Evolutionary conservation across 1,140 invertebrate genomes (phyloP).

Genomic region (Acyrthosiphon pisum): DNA sequence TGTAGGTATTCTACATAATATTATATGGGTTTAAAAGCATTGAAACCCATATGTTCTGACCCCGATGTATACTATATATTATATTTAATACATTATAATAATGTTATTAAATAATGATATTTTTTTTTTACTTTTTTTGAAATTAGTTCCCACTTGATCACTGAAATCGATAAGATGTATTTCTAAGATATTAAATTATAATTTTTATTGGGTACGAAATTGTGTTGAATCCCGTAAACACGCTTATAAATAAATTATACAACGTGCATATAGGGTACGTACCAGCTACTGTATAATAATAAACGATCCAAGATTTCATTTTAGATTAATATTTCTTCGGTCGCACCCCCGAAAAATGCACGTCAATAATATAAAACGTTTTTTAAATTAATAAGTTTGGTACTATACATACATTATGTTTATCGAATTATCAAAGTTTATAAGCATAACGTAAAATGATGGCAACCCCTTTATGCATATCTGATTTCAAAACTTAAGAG

Average conservation of each 20-base stretch:
- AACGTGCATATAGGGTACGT: too few relatives aligned
- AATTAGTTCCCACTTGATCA: not conserved
- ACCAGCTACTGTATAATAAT: not conserved
- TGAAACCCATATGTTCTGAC: not conserved
- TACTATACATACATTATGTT: not conserved
- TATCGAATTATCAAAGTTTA: slow-evolving; percentile 23
- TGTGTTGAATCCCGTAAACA: not conserved
- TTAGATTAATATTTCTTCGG: not conserved
- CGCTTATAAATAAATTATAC: not conserved
- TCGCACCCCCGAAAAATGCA: not conserved
- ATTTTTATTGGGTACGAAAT: slow-evolving; percentile 1
- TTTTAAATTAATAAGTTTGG: slow-evolving; percentile 7
- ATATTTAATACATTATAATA: not conserved
- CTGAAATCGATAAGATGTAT: not conserved
- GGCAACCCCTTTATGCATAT: slow-evolving; percentile 19
- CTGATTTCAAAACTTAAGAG: slow-evolving; percentile 19
- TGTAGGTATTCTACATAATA: not conserved
- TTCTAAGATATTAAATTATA: not conserved
- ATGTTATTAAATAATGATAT: not conserved
- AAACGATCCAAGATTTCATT: not conserved
- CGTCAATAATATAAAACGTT: not conserved
- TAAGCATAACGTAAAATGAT: not conserved
- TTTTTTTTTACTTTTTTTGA: not conserved
- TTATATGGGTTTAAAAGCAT: not conserved
- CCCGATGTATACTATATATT: too few relatives aligned